Evolutionary conservation across 2,113 vertebrate genomes (phyloP).

Genomic region (Ciconia stormi): DNA sequence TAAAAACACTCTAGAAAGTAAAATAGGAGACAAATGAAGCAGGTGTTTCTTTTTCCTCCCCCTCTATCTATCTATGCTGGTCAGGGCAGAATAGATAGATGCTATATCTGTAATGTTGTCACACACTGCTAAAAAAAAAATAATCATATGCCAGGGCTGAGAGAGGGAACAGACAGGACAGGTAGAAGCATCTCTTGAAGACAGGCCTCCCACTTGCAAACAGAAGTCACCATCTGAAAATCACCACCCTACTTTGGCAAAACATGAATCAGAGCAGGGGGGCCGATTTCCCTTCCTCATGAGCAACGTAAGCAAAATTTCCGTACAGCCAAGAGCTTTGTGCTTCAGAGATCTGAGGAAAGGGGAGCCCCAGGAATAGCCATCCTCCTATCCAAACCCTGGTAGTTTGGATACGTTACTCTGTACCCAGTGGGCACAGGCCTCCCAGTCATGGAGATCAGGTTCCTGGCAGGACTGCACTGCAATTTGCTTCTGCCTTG

Average conservation of each 20-base stretch:
- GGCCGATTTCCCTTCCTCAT: not conserved
- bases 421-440: not conserved
- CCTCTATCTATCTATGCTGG: not conserved
- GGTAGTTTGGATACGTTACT: accelerated
- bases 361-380: not conserved
- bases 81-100: not conserved
- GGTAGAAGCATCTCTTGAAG: not conserved
- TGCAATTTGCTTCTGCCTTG: not conserved
- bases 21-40: not conserved
- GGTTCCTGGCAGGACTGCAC: not conserved
- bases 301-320: not conserved
- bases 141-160: not conserved
- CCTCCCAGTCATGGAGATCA: no score
- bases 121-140: not conserved
- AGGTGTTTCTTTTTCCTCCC: not conserved
- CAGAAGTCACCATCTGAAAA: not conserved
- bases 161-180: not conserved
- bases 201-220: not conserved
- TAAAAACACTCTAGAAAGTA: not conserved
- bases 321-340: not conserved
- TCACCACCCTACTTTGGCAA: not conserved
- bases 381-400: not conserved
- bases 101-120: not conserved
- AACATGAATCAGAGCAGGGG: not conserved
- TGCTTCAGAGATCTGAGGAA: not conserved